Base-by-base conservation (phyloP, 2,888 invertebrate species). In the Microplitis manilae region DNA sequence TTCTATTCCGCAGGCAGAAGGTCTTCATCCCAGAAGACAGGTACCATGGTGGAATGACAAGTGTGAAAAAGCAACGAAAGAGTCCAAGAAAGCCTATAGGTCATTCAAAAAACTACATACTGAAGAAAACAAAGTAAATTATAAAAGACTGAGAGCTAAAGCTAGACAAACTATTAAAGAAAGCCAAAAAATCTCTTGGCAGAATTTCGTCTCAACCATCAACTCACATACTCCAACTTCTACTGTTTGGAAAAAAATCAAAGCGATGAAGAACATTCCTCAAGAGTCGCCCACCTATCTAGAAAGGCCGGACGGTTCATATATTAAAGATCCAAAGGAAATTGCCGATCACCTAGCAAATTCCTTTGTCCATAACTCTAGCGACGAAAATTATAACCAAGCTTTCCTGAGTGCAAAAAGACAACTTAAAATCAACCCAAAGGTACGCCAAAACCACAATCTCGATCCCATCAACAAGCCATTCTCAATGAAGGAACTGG, bases 171-270 rank as follows among this genome's bases (percentile, higher is more conserved):
- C 65, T 0, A 13, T 79, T 0, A 82, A 79, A 75, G 9, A 77
- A 61, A 65, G 61, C 39, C 80, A 75, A 75, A 76, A 62, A 41
- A 8, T 67, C 1, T 75, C 80, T 1, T 83, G 82, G 82, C 9
- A 71, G 1, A 17, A 64, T 6, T 79, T 67, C 17, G 13, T 76
- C n/a, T 74, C 76, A 1, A 67, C 76, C 4, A 64, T 82, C 6
- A 73, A 74, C 9, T 8, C 61, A 1, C 41, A 72, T 6, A 73
- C 75, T 8, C 68, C 73, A 9, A 64, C 17, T 0, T 30, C 20
- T 1, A 50, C 71, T n/a, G 62, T 73, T 1, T 81, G 79, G 80
- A 78, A 75, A 40, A 79, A 79, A 72, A 73, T 81, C 41, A 30
- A 67, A n/a, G 77, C 81, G 50, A 62, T 67, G 65, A 77, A 73